Evolutionary conservation across 2,888 invertebrate genomes (phyloP).

Genomic region (Erynnis tages): DNA sequence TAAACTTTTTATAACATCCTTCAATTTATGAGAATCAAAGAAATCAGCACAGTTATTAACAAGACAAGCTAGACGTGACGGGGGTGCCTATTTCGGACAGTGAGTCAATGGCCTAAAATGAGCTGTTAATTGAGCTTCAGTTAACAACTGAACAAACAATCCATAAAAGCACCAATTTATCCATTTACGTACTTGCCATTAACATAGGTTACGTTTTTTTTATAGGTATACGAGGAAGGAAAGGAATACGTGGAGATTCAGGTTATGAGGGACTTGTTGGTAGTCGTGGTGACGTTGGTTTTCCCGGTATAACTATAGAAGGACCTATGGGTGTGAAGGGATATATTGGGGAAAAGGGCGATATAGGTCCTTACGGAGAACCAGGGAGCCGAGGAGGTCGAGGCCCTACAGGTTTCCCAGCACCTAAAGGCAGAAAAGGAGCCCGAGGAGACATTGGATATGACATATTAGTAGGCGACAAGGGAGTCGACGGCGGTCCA

Average conservation of each 20-base stretch:
- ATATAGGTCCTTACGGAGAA: conserved; percentile 83
- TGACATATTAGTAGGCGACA: conserved; percentile 65
- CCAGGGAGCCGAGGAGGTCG: conserved; percentile 69
- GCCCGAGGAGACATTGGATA: conserved; percentile 73
- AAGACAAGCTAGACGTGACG: too few relatives aligned
- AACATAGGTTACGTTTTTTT: background rate
- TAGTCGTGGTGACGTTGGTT: conserved; percentile 58
- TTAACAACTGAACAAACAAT: too few relatives aligned
- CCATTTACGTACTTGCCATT: too few relatives aligned
- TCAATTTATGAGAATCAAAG: too few relatives aligned
- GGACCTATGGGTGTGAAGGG: conserved; percentile 84
- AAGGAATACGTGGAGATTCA: conserved; percentile 59
- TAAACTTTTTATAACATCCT: too few relatives aligned
- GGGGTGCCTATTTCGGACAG: too few relatives aligned
- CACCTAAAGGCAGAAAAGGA: conserved; percentile 80
- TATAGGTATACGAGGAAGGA: conserved; percentile 45
- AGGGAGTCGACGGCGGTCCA: conserved; percentile 59
- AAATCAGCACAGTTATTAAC: too few relatives aligned
- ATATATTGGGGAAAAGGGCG: conserved; percentile 84
- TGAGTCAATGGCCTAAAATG: too few relatives aligned
- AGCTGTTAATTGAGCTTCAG: too few relatives aligned
- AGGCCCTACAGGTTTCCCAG: conserved; percentile 85
- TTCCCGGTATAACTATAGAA: conserved; percentile 55
- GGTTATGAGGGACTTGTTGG: conserved; percentile 63
- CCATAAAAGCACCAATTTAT: too few relatives aligned